Conservation (phyloP, 1,140 invertebrate species). For the Trichogramma pretiosum region DNA sequence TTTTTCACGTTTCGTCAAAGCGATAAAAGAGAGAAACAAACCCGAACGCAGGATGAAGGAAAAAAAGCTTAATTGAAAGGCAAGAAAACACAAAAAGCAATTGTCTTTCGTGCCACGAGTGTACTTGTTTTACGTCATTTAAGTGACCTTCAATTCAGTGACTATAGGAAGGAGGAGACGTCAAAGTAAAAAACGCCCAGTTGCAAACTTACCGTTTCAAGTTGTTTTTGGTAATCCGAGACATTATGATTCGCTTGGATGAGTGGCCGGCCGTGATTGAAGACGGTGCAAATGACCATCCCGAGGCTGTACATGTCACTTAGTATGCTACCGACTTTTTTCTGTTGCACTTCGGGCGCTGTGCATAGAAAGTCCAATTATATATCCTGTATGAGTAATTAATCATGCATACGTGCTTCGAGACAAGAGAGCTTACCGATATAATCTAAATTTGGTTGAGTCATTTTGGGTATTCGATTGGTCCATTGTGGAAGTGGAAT, state of each 20-base stretch:
- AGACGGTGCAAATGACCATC: slow-evolving; percentile 83
- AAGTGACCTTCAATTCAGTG: too few relatives aligned
- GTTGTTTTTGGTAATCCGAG: slow-evolving; percentile 78
- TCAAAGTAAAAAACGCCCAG: too few relatives aligned
- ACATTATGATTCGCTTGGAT: slow-evolving; percentile 83
- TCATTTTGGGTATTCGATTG: slow-evolving; percentile 79
- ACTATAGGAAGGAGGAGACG: too few relatives aligned
- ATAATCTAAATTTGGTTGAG: slow-evolving; percentile 87
- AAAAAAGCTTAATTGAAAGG: too few relatives aligned
- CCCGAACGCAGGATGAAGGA: too few relatives aligned
- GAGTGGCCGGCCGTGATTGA: slow-evolving; percentile 77
- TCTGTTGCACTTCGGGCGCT: slow-evolving; percentile 84
- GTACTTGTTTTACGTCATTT: background rate
- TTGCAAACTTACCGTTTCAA: slow-evolving; percentile 70
- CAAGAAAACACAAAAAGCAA: too few relatives aligned
- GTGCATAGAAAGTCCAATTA: slow-evolving; percentile 28
- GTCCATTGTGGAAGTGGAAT: slow-evolving; percentile 77
- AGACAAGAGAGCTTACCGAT: slow-evolving; percentile 54
- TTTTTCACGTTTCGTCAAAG: too few relatives aligned
- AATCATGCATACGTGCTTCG: background rate
- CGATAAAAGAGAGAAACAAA: too few relatives aligned
- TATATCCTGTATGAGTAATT: too few relatives aligned
- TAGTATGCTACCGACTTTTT: slow-evolving; percentile 70
- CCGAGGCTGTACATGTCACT: slow-evolving; percentile 95
- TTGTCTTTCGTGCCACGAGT: too few relatives aligned